Percentiles rank a stretch among this genome's conserved stretches.
phyloP scores from a whole-genome alignment of 2,888 invertebrate species.

The Auanema sp. region DNA sequence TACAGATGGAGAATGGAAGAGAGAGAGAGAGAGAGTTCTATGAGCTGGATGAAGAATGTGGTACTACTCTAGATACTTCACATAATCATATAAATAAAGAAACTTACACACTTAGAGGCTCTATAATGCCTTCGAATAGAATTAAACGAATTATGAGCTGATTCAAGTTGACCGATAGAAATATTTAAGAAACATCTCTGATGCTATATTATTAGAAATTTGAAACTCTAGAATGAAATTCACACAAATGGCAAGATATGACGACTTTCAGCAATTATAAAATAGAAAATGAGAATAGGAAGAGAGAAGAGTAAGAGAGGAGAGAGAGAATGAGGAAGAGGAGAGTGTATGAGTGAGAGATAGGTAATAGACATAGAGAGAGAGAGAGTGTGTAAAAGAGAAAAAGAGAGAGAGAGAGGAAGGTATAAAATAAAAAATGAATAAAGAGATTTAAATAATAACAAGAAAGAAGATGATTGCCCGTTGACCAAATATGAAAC shows the following conservation, averaged over 20 bases:
- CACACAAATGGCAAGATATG: neutral
- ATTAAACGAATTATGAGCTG: too few species aligned
- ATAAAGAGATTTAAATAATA: slow-evolving; percentile 1
- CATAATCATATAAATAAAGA: too few species aligned
- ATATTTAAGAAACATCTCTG: slow-evolving; percentile 4
- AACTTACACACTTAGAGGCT: too few species aligned
- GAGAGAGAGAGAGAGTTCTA: neutral
- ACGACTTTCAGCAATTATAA: neutral
- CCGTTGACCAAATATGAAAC: too few species aligned
- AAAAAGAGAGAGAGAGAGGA: slow-evolving; percentile 2
- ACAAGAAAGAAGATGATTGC: neutral
- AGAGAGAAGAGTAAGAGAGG: neutral
- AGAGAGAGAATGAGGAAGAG: neutral
- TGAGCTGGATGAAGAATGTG: neutral
- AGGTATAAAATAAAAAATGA: slow-evolving; percentile 3
- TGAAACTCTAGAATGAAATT: neutral
- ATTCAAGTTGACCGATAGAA: neutral
- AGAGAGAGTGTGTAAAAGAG: neutral
- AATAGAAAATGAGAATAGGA: neutral
- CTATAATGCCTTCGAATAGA: too few species aligned
- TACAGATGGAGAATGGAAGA: neutral
- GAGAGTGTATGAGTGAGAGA: neutral
- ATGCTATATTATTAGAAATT: slow-evolving; percentile 2
- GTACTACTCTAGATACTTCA: too few species aligned
- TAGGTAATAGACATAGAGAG: neutral